These are phyloP conservation scores for Aphidius colemani DNA, from an alignment of 2,888 invertebrate genomes.

Conservation along the genomic window DNA sequence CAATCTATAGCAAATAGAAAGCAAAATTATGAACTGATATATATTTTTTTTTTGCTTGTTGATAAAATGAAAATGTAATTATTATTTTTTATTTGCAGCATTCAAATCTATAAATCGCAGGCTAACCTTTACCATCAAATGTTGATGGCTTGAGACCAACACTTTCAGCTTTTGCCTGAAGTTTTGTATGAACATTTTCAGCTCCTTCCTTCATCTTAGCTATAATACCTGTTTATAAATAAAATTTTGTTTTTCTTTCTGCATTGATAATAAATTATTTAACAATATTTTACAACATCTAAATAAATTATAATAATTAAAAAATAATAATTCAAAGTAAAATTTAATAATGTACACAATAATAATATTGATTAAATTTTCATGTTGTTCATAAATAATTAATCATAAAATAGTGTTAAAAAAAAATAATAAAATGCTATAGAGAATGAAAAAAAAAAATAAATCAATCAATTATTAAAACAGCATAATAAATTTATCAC, in stretches of 20 bases:
- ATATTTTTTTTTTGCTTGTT: too few relatives aligned
- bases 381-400: neutral
- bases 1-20: too few relatives aligned
- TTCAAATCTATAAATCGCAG: slow-evolving; percentile 17
- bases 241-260: neutral
- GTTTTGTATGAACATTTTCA: slow-evolving; percentile 88
- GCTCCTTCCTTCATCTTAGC: slow-evolving; percentile 97
- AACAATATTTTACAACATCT: too few relatives aligned
- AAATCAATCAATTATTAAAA: slow-evolving; percentile 19
- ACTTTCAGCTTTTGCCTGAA: slow-evolving; percentile 92
- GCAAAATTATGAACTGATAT: too few relatives aligned
- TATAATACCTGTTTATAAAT: slow-evolving; percentile 73
- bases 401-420: too few relatives aligned
- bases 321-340: neutral
- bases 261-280: too few relatives aligned
- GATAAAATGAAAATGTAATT: slow-evolving; percentile 10
- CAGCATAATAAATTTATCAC: slow-evolving; percentile 35
- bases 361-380: slow-evolving; percentile 15
- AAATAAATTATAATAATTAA: neutral
- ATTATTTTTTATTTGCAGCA: slow-evolving; percentile 4
- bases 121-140: slow-evolving; percentile 60
- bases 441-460: slow-evolving; percentile 17
- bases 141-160: slow-evolving; percentile 63
- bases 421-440: neutral
- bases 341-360: slow-evolving; percentile 1